phyloP scores from a whole-genome alignment of 1,140 invertebrate genomes.

The Mizuhopecten yessoensis region DNA sequence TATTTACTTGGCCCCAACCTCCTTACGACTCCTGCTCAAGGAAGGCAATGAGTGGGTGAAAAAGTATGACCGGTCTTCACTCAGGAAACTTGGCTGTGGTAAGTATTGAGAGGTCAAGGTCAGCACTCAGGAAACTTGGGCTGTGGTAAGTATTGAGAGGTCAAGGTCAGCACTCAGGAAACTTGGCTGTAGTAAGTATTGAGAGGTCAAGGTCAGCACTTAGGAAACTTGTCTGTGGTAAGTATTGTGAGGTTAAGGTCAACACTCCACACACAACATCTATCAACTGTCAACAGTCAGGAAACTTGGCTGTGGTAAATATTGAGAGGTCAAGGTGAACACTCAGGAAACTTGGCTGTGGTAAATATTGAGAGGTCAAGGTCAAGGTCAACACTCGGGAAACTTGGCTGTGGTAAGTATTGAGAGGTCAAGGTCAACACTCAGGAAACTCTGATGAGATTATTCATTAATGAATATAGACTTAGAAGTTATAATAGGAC shows the following conservation, averaged over 20 bases:
- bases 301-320: no score
- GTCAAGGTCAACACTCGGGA: no score
- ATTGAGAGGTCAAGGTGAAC: no score
- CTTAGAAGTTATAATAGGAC: no score
- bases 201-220: constrained; percentile 67
- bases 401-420: no score
- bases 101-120: constrained; percentile 65
- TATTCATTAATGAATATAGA: no score
- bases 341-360: constrained; percentile 55
- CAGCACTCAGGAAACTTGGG: constrained; percentile 85
- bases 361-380: no score
- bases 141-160: constrained; percentile 85
- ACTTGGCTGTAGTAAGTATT: constrained; percentile 81
- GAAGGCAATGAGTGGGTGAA: constrained; percentile 90
- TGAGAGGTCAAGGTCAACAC: no score
- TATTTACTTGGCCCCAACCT: constrained; percentile 86
- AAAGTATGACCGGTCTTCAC: constrained; percentile 85
- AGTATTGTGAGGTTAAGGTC: constrained; percentile 48
- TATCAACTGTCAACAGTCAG: no score
- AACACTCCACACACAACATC: no score
- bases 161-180: constrained; percentile 83
- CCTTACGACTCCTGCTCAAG: constrained; percentile 84
- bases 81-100: constrained; percentile 85
- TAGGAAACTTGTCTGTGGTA: constrained; percentile 84
- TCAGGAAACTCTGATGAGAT: no score